Percentiles rank a stretch among this genome's conserved stretches.
Evolutionary conservation across 2,797 vertebrate species (phyloP).

Genomic region (Phrynocephalus guinanensis): DNA sequence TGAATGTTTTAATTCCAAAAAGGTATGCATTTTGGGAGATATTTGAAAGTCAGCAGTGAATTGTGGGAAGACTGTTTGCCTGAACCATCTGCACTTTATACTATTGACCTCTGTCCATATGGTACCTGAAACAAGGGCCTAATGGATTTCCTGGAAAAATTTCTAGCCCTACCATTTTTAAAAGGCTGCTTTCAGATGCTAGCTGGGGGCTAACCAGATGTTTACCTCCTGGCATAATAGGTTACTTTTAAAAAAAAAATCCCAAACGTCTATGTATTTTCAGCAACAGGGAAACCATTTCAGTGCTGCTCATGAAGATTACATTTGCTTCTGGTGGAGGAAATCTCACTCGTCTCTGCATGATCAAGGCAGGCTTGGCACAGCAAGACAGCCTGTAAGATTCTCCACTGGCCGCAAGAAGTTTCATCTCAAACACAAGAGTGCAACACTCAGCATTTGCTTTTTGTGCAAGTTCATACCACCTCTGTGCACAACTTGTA

Average conservation of each 20-base stretch:
- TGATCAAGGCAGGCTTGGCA: too few species aligned
- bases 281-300: background rate
- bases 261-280: background rate
- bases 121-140: slow-evolving; percentile 3
- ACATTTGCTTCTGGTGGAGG: background rate
- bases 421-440: too few species aligned
- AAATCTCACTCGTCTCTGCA: background rate
- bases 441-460: too few species aligned
- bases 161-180: background rate
- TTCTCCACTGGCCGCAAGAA: background rate
- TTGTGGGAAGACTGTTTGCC: background rate
- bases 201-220: slow-evolving; percentile 7
- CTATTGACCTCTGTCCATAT: background rate
- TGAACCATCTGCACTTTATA: slow-evolving; percentile 16
- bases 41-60: background rate
- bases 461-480: too few species aligned
- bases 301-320: background rate
- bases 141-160: slow-evolving; percentile 40
- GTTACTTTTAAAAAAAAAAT: background rate
- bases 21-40: background rate
- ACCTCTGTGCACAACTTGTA: too few species aligned
- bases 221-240: slow-evolving; percentile 3
- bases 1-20: background rate
- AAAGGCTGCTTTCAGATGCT: slow-evolving; percentile 28
- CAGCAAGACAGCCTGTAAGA: background rate